These are phyloP conservation scores for Psettodes erumei DNA, from an alignment of 2,113 vertebrate species.

Conservation along the genomic window DNA sequence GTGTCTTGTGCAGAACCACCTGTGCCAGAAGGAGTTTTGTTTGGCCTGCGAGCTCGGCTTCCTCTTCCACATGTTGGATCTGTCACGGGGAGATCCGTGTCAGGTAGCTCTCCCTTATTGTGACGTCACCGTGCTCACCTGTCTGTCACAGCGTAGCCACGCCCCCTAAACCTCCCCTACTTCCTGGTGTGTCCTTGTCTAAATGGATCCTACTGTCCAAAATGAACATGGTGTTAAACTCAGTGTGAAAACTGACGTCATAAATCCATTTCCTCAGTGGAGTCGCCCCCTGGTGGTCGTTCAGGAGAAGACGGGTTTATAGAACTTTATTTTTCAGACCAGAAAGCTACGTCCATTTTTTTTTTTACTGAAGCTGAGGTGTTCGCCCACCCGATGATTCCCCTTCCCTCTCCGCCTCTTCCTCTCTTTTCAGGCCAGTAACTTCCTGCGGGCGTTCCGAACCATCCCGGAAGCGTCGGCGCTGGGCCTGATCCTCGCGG, in stretches of 20 bases:
- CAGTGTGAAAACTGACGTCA: no score
- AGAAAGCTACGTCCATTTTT: not conserved
- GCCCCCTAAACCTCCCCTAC: no score
- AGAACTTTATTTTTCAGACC: no score
- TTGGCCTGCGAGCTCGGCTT: slow-evolving; percentile 97
- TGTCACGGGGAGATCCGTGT: slow-evolving; percentile 96
- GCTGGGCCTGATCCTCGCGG: slow-evolving; percentile 94
- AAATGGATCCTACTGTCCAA: no score
- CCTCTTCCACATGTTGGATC: slow-evolving; percentile 97
- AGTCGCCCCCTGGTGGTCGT: no score
- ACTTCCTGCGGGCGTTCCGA: slow-evolving; percentile 96
- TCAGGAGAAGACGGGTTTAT: no score
- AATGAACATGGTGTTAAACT: no score
- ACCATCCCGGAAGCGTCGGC: slow-evolving; percentile 97
- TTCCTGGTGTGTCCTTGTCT: no score
- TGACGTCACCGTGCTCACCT: no score
- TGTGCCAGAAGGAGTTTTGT: slow-evolving; percentile 99
- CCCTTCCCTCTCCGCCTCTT: not conserved
- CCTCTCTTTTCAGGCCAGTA: slow-evolving; percentile 91
- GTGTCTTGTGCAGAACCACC: slow-evolving; percentile 96
- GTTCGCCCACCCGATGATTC: not conserved
- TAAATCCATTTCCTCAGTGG: no score
- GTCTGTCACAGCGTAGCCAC: no score
- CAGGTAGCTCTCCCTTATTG: slow-evolving; percentile 81
- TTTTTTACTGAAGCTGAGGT: not conserved